Evolutionary conservation across 1,140 invertebrate species (phyloP), one percentile per base, ranked within the genome.

Genomic region (Drosophila obscura): DNA sequence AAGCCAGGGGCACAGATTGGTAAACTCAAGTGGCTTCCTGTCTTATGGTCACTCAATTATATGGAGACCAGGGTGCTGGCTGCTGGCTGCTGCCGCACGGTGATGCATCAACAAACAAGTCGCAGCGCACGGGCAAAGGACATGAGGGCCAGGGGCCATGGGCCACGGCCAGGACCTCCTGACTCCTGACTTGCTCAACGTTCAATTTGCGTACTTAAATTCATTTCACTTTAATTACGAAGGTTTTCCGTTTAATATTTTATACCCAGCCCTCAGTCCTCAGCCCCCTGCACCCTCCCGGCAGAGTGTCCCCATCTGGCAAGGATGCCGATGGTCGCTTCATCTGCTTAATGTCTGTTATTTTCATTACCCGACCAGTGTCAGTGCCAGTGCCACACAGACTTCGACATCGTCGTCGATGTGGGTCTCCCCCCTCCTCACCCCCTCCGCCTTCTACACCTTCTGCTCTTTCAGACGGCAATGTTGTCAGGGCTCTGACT

Each of bases 201-300:
- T 87, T 88, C 75, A 87, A 87, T 87, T 87, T 87, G 83, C 76
- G 82, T 88, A 82, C 83, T 88, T 87, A 87, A 87, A 87, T 87
- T 87, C 83, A 88, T 87, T 87, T 88, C 83, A 88, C 83, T 87
- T 88, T 87, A 87, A 87, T 87, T 88, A 87, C 82, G 74, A 76
- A 87, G 82, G 82, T 87, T 88, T 87, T 82, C 83, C 75, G 71
- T 87, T 82, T 88, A 88, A 87, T 88, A 87, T 88, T 87, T 88
- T 81, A 87, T 87, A 72, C 56, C 64, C 41, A 35, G 41, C 44
- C n/a, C 59, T 43, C 52, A 28, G 60, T 46, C 56, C 44, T 22
- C 41, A 46, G 44, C 61, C 55, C 13, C 6, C 16, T 5, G 13
- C 19, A 7, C 22, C 22, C 35, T 55, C 19, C 39, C 55, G 7